These are phyloP conservation scores for Mythimna ferrago DNA, from an alignment of 2,888 invertebrate genomes.

Conservation along the genomic window DNA sequence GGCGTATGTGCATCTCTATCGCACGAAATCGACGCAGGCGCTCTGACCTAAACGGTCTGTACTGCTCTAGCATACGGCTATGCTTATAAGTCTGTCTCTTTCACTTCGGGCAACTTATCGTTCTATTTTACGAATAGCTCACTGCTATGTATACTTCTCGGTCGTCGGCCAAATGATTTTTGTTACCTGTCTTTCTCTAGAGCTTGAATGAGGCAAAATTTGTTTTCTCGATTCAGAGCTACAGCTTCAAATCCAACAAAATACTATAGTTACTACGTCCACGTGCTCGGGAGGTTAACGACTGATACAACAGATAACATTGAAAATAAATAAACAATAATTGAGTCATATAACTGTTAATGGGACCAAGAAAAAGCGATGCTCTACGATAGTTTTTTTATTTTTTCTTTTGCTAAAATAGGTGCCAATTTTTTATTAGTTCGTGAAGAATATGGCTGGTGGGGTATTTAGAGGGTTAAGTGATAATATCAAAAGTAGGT, in stretches of 20 bases:
- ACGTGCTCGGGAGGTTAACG: constrained; percentile 88
- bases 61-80: constrained; percentile 76
- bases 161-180: constrained; percentile 89
- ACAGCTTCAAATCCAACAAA: constrained; percentile 90
- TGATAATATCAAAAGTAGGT: constrained; percentile 27
- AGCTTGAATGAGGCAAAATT: constrained; percentile 89
- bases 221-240: constrained; percentile 88
- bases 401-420: not conserved
- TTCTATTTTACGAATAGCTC: constrained; percentile 91
- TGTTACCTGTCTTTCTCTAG: constrained; percentile 90
- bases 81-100: constrained; percentile 79
- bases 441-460: constrained; percentile 13
- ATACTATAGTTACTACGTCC: constrained; percentile 86
- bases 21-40: constrained; percentile 85
- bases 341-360: constrained; percentile 58
- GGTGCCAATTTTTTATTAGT: not conserved
- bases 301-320: constrained; percentile 87
- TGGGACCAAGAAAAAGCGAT: constrained; percentile 41
- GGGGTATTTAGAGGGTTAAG: constrained; percentile 47
- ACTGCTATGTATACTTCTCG: constrained; percentile 90
- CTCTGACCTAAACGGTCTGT: constrained; percentile 84
- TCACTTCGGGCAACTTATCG: constrained; percentile 81
- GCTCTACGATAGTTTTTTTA: constrained; percentile 16
- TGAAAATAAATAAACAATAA: constrained; percentile 87
- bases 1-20: constrained; percentile 78